Base-by-base conservation (phyloP, 1,140 invertebrate genomes). In the Globodera rostochiensis region DNA sequence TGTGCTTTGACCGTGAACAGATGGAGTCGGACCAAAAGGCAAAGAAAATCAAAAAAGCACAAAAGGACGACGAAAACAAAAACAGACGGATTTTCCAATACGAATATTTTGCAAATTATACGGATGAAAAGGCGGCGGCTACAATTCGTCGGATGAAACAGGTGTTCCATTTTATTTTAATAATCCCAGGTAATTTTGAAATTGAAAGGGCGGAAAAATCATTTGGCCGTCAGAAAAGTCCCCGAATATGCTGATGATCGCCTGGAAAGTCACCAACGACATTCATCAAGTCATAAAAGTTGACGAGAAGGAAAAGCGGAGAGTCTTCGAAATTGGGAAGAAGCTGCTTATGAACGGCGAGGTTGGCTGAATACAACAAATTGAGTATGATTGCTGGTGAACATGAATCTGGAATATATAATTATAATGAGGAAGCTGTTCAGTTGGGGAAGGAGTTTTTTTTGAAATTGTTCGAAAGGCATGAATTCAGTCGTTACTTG, bases 231-330 rank as follows among this genome's bases (percentile, higher is more conserved):
- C 96, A 70, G 87, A 82, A 11, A 87, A 94, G 92, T 96, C 96
- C 67, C 93, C 93, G 3, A 95, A 99, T 90, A 96, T 98, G 90
- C 91, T 99, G 70, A 98, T 97, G 0, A 95, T 98, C 0, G 98
- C 97, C 0, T 99, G 97, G 97, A 99, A 99, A 91, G 96, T 99
- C 0, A 92, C 94, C 6, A 95, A 98, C 73, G 94, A 94, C 19
- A 94, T 99, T 80, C 95, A 95, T 88, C 96, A 98, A 90, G 96
- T 99, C 90, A 96, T 99, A 77, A 96, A 98, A 89, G 93, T 99
- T 0, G 91, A 93, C 46, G 98, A 99, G 91, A 94, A 97, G 90
- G 95, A 95, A 11, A 99, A 99, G 91, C 94, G 96, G 87, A 98
- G 99, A 90, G 94, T 94, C 0, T 99, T 98, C 89, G 96, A 95